Evolutionary conservation across 2,113 vertebrate species (phyloP).

Genomic region (Petaurus breviceps): DNA sequence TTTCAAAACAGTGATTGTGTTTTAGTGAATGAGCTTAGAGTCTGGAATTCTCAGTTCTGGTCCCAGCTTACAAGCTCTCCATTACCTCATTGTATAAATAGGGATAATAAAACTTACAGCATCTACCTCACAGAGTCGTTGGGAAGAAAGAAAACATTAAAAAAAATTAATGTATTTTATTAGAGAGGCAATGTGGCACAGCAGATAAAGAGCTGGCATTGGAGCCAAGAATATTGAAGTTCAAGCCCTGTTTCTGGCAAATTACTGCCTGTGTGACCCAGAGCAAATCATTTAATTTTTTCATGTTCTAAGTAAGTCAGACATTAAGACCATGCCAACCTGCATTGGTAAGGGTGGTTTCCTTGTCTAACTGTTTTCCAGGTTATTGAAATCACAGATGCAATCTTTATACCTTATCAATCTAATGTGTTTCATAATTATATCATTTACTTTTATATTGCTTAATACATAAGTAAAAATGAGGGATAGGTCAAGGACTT

Average conservation of each 20-base stretch:
- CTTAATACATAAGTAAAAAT: background rate
- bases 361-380: background rate
- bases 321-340: background rate
- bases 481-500: background rate
- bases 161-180: background rate
- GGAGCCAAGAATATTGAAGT: background rate
- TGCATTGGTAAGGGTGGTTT: background rate
- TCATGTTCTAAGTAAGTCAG: background rate
- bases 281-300: background rate
- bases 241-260: background rate
- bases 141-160: background rate
- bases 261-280: background rate
- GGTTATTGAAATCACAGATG: background rate
- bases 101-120: background rate
- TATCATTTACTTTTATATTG: background rate
- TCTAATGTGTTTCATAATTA: background rate
- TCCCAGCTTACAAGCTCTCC: background rate
- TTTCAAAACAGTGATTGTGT: background rate
- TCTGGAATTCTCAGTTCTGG: background rate
- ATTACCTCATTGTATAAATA: background rate
- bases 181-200: background rate
- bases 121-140: background rate
- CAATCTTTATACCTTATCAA: background rate
- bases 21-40: background rate
- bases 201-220: background rate